Evolutionary conservation across 2,797 vertebrate genomes (phyloP).

Genomic region (Poecilia velifera): DNA sequence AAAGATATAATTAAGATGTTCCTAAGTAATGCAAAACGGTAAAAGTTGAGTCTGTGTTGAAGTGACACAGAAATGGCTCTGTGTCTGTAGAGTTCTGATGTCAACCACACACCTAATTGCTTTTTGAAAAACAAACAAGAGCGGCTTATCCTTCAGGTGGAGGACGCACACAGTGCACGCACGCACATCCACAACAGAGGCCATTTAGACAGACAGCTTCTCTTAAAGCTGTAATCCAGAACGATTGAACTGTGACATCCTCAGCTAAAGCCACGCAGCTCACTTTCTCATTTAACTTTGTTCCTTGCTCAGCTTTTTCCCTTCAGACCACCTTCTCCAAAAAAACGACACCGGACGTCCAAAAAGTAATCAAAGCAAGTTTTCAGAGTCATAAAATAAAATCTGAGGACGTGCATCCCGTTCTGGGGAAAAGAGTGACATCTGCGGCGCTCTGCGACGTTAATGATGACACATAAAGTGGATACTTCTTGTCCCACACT

Average conservation of each 20-base stretch:
- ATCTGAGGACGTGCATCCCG: not conserved
- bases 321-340: constrained; percentile 5
- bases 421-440: constrained; percentile 40
- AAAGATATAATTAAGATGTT: not conserved
- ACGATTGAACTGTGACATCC: constrained; percentile 67
- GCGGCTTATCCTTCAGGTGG: not conserved
- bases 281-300: constrained; percentile 47
- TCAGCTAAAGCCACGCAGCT: constrained; percentile 54
- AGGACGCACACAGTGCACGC: constrained; percentile 5
- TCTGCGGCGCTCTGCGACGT: constrained; percentile 35
- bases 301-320: constrained; percentile 46
- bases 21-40: not conserved
- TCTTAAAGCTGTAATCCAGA: constrained; percentile 59
- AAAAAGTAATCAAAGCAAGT: constrained; percentile 16
- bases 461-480: constrained; percentile 56
- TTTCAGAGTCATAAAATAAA: constrained; percentile 23
- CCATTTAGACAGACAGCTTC: constrained; percentile 41
- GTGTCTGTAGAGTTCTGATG: not conserved
- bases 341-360: constrained; percentile 1
- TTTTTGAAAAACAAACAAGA: not conserved
- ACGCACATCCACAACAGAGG: constrained; percentile 21
- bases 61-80: not conserved
- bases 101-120: not conserved
- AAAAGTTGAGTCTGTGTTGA: not conserved
- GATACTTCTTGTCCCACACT: constrained; percentile 28